These are phyloP conservation scores for Megastigmus dorsalis DNA, from an alignment of 2,888 invertebrate species.

Conservation along the genomic window DNA sequence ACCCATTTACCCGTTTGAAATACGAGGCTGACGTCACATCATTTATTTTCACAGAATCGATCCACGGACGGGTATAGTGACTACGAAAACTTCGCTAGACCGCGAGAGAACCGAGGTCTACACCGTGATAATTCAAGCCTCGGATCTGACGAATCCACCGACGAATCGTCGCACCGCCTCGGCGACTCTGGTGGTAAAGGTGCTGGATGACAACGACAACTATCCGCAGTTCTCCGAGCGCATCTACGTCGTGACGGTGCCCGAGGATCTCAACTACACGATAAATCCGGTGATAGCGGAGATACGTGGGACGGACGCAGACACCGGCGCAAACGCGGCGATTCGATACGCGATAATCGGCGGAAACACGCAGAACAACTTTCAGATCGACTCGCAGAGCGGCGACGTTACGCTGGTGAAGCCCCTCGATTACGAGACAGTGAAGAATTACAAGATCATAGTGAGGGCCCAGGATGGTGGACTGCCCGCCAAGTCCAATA, in stretches of 20 bases:
- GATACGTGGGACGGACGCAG: conserved; percentile 92
- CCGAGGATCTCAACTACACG: conserved; percentile 91
- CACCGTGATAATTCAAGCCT: conserved; percentile 88
- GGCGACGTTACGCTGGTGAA: conserved; percentile 93
- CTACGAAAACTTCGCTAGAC: conserved; percentile 87
- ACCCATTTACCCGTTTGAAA: too few species aligned
- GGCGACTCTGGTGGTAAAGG: conserved; percentile 87
- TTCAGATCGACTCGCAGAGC: conserved; percentile 93
- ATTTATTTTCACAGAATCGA: conserved; percentile 79
- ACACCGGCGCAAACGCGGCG: conserved; percentile 93
- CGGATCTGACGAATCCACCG: conserved; percentile 88
- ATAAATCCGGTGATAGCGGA: conserved; percentile 89
- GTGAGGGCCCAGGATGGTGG: conserved; percentile 97
- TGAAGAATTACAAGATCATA: conserved; percentile 89
- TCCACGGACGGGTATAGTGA: conserved; percentile 83
- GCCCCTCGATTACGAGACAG: conserved; percentile 91
- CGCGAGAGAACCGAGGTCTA: conserved; percentile 92
- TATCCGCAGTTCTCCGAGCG: conserved; percentile 94
- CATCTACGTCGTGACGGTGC: conserved; percentile 89
- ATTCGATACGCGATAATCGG: conserved; percentile 96
- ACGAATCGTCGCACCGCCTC: conserved; percentile 87
- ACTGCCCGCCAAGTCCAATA: conserved; percentile 94
- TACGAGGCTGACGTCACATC: too few species aligned
- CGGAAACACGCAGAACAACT: conserved; percentile 94
- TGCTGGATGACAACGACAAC: conserved; percentile 94